Evolutionary conservation across 1,140 invertebrate genomes (phyloP).

Genomic region (Drosophila sp.): DNA sequence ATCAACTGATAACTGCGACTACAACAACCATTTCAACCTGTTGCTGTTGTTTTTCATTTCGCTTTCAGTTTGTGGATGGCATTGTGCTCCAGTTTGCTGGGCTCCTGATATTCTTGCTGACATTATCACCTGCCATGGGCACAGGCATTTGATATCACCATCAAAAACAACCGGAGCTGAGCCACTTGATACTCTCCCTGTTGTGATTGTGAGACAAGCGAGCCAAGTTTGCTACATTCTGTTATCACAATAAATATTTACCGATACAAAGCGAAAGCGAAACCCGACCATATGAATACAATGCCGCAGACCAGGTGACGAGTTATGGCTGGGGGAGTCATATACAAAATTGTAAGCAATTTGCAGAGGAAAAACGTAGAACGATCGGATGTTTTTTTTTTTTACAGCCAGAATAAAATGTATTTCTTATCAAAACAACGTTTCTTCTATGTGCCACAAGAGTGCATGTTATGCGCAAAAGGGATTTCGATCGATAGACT

Average conservation of each 20-base stretch:
- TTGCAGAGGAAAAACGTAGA: neutral
- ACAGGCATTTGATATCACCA: conserved; percentile 43
- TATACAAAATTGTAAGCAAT: no score
- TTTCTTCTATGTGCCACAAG: neutral
- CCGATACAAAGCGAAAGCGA: conserved; percentile 15
- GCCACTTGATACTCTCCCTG: conserved; percentile 41
- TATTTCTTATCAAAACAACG: neutral
- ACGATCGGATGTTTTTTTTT: neutral
- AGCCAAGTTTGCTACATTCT: conserved; percentile 6
- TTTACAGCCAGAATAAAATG: neutral
- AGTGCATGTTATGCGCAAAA: no score
- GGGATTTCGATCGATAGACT: no score
- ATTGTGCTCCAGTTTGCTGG: conserved; percentile 65
- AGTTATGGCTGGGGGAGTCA: neutral
- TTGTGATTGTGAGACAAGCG: conserved; percentile 25
- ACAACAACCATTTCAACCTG: conserved; percentile 43
- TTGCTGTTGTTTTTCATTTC: conserved; percentile 40
- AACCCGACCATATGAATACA: neutral
- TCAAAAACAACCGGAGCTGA: neutral
- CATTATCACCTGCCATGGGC: conserved; percentile 69
- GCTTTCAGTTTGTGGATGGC: conserved; percentile 20
- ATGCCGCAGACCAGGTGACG: neutral
- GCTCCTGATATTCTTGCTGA: conserved; percentile 64
- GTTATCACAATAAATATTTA: conserved; percentile 49
- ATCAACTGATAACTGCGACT: conserved; percentile 72